Conservation (phyloP, 2,113 vertebrate genomes). For the Channa maculata region DNA sequence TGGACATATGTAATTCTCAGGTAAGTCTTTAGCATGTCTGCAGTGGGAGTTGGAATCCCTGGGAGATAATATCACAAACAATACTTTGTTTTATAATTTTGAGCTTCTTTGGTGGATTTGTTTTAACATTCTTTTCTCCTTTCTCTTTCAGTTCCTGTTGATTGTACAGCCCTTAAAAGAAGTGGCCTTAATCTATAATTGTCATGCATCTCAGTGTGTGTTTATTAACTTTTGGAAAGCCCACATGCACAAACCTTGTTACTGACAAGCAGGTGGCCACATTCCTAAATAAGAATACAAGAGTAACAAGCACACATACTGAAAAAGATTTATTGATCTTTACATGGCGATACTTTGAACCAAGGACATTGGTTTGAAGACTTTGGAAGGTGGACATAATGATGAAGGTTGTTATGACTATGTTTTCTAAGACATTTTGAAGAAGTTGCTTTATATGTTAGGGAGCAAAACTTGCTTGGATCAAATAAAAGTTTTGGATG, state of each 20-base stretch:
- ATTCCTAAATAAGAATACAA: constrained; percentile 66
- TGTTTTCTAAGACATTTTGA: constrained; percentile 72
- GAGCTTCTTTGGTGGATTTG: not conserved
- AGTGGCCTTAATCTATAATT: constrained; percentile 84
- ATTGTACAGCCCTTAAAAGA: constrained; percentile 81
- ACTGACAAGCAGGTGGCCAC: constrained; percentile 73
- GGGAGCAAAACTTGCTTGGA: constrained; percentile 82
- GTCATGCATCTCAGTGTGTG: constrained; percentile 78
- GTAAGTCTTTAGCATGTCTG: constrained; percentile 50
- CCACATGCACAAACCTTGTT: constrained; percentile 62
- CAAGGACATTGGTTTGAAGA: constrained; percentile 54
- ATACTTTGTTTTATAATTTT: not conserved
- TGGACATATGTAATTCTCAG: constrained; percentile 90
- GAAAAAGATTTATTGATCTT: constrained; percentile 48
- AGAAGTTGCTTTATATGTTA: constrained; percentile 64
- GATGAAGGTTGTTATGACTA: constrained; percentile 53
- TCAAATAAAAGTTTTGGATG: constrained; percentile 78
- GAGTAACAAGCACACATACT: constrained; percentile 64
- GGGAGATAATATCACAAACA: not conserved
- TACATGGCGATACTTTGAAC: constrained; percentile 53
- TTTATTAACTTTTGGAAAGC: constrained; percentile 65
- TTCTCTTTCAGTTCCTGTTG: constrained; percentile 77
- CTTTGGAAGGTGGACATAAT: constrained; percentile 58
- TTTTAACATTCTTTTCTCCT: constrained; percentile 3
- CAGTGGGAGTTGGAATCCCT: not conserved